Conservation (phyloP, 2,797 vertebrate genomes). For the Coilia nasus region DNA sequence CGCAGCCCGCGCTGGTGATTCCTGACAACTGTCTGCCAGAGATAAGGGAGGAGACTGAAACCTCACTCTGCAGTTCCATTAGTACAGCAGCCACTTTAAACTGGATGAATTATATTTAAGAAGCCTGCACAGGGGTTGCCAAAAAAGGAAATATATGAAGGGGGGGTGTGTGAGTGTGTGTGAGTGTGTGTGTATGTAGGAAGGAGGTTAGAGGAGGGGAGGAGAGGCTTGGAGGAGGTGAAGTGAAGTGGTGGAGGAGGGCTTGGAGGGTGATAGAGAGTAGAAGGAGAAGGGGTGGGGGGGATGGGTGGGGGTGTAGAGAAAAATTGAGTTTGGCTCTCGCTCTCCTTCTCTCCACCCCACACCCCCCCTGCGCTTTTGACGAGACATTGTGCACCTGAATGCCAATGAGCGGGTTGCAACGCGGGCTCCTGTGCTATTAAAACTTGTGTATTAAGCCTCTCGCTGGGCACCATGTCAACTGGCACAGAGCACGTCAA, state of each 20-base stretch:
- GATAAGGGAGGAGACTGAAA: conserved; percentile 87
- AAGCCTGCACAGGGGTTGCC: conserved; percentile 65
- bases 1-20: conserved; percentile 95
- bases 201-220: neutral
- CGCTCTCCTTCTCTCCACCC: conserved; percentile 34
- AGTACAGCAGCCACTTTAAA: conserved; percentile 66
- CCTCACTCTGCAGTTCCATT: conserved; percentile 62
- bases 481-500: conserved; percentile 72
- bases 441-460: conserved; percentile 60
- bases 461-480: conserved; percentile 70
- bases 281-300: neutral
- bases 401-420: conserved; percentile 59
- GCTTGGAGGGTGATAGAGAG: neutral
- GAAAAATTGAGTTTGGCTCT: conserved; percentile 53
- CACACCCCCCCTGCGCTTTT: neutral
- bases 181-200: conserved; percentile 18
- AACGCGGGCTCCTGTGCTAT: conserved; percentile 48
- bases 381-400: conserved; percentile 63
- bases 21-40: conserved; percentile 98
- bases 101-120: conserved; percentile 70
- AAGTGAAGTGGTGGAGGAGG: conserved; percentile 35
- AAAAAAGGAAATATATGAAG: conserved; percentile 58
- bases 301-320: conserved; percentile 18
- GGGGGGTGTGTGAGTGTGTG: conserved; percentile 29
- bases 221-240: neutral